Percentiles rank a stretch among this genome's conserved stretches.
Evolutionary conservation across 2,888 invertebrate genomes (phyloP).

Genomic region (Leistus spinibarbis): DNA sequence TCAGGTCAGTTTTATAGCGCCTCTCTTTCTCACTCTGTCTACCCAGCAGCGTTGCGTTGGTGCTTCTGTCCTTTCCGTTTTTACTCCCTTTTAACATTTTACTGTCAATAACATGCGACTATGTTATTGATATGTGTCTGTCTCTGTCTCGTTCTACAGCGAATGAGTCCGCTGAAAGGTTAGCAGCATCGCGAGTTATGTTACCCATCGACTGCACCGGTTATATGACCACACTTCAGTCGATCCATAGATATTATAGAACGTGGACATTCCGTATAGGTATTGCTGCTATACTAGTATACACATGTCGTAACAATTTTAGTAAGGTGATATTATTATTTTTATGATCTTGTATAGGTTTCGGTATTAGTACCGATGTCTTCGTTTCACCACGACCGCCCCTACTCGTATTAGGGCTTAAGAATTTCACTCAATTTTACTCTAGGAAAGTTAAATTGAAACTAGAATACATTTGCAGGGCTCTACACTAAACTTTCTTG

Average conservation of each 20-base stretch:
- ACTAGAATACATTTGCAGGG: no score
- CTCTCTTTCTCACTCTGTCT: not conserved
- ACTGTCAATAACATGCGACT: conserved; percentile 30
- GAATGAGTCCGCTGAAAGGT: conserved; percentile 14
- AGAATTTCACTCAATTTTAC: no score
- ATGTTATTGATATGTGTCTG: conserved; percentile 31
- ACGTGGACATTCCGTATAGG: not conserved
- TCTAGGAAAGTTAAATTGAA: no score
- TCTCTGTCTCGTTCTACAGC: not conserved
- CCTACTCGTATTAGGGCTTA: not conserved
- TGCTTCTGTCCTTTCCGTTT: not conserved
- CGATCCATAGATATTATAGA: not conserved
- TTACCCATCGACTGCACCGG: no score
- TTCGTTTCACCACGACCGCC: not conserved
- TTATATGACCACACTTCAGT: not conserved
- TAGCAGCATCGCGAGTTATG: not conserved
- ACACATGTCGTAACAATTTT: not conserved
- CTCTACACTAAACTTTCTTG: no score
- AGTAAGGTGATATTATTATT: not conserved
- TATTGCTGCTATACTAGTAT: not conserved
- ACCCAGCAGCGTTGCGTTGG: not conserved
- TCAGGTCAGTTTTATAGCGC: conserved; percentile 26
- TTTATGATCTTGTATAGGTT: not conserved
- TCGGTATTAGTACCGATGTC: not conserved
- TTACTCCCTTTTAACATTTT: conserved; percentile 37